Percentiles rank a stretch among this genome's conserved stretches.
Conservation (phyloP, 2,888 invertebrate species). For the Branchellion lobata region DNA sequence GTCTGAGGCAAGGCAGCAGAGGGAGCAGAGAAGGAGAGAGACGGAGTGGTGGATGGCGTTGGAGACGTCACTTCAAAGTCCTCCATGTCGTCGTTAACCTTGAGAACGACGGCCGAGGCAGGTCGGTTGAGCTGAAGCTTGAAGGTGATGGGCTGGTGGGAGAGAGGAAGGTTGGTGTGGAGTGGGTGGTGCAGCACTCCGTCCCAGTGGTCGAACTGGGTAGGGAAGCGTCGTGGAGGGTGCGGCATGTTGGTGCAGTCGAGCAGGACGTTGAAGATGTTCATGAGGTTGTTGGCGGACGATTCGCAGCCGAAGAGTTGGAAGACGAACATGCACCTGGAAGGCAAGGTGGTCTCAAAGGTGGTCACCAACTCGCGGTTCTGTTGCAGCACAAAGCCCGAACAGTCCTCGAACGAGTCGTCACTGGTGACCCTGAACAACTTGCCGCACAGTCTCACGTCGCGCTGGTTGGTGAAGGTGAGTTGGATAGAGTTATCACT, state of each 20-base stretch:
- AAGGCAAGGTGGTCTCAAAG: background rate
- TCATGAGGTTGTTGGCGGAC: background rate
- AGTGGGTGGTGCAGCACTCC: slow-evolving; percentile 8
- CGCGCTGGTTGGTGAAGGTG: slow-evolving; percentile 12
- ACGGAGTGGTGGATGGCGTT: background rate
- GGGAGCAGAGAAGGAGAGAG: too few species aligned
- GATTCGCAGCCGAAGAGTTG: slow-evolving; percentile 8
- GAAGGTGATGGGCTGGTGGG: background rate
- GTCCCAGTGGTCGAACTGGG: slow-evolving; percentile 6
- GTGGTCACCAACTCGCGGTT: background rate
- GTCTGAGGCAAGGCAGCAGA: background rate
- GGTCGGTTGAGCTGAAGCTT: background rate
- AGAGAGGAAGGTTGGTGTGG: background rate
- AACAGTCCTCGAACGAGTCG: background rate
- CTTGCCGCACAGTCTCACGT: slow-evolving; percentile 10
- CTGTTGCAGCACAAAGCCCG: background rate
- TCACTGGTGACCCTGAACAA: background rate
- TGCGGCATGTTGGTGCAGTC: background rate
- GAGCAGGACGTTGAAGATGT: slow-evolving; percentile 1
- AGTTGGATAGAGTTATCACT: background rate
- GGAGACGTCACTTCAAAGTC: background rate
- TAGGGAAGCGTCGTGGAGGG: background rate
- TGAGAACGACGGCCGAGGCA: background rate
- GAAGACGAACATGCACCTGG: background rate
- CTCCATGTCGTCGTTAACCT: background rate